Evolutionary conservation across 2,113 vertebrate genomes (phyloP), one percentile per base, ranked within the genome.

Genomic region (Seriola dumerili): DNA sequence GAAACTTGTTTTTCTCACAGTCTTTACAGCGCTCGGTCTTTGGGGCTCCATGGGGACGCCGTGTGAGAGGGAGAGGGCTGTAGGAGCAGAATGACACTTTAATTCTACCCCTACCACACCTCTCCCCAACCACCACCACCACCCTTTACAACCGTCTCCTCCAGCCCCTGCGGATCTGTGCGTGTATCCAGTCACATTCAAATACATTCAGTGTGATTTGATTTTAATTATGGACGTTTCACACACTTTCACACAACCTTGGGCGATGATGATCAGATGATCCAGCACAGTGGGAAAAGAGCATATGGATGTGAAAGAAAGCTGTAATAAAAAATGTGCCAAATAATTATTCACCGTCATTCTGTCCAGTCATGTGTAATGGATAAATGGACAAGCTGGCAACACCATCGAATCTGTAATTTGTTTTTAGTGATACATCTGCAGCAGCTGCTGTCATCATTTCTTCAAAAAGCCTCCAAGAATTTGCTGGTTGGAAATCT

Each of bases 1-100:
- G 23, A 79, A 89, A 90, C 78, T 88, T 90, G 81, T 85, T 91
- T 89, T 87, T 74, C 75, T 90, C 78, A 11, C 71, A 85, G 68
- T 76, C 65, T 79, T 89, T 61, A 55, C 61, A 46, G 74, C 6
- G 57, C 79, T 84, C 3, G 34, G 17, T 88, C 83, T 88, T 72
- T 23, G 42, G 77, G 78, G 76, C 48, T 86, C 85, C 80, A 2
- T 32, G 19, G 77, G 81, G 91, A 91, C 70, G 46, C 46, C 0
- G 8, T 75, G 57, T 78, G 66, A 16, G 29, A 88, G 58, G 75
- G 50, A 77, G 50, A 85, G 55, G 76, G 75, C 75, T 77, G 70
- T 84, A 8, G 69, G 34, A 90, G 87, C 81, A 85, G 58, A 78
- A 80, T 87, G 84, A 67, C 81, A 81, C 80, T 90, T 85, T 86